Evolutionary conservation across 1,140 invertebrate genomes (phyloP), one percentile per base, ranked within the genome.

Genomic region (Temnothorax nylanderi): DNA sequence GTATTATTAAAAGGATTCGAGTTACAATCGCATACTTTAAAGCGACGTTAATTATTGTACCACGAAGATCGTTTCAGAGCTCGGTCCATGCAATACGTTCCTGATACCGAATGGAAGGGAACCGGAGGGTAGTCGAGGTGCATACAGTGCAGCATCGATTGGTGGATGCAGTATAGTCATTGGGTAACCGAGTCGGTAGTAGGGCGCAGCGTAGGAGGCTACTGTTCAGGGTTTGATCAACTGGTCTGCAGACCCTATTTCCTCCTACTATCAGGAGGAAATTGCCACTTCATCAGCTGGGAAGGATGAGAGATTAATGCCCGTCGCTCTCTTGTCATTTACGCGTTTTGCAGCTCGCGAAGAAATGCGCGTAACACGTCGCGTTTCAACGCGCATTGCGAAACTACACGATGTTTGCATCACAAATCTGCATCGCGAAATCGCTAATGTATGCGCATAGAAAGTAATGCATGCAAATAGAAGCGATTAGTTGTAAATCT

Each of bases 211-310:
- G 64, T 76, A 89, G 88, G 88, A 90, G 88, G 88, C 81, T 90
- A 90, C 88, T 90, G 88, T 90, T 90, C 89, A 87, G 88, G 88
- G 89, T 90, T 90, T 90, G 89, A 90, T 90, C 89, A 90, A 90
- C 89, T 90, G 89, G 89, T 90, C 90, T 80, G 90, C 90, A 88
- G 90, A 90, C 78, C 90, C 90, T 91, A 91, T 91, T 91, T 91
- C 90, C 90, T 91, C 88, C 89, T 91, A 91, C 90, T 91, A 91
- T 91, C 90, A 88, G 74, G 90, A 91, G 90, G 90, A 91, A 91
- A 91, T 91, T 91, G 90, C 90, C 90, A 91, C 90, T 91, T 91
- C 90, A 91, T 91, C 90, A 91, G 90, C 77, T 88, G 88, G 90
- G 86, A 89, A 91, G 89, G 60, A 88, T 76, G 81, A 87, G 91